Evolutionary conservation across 2,797 vertebrate species (phyloP), one percentile per base, ranked within the genome.

Genomic region (Capromys pilorides): DNA sequence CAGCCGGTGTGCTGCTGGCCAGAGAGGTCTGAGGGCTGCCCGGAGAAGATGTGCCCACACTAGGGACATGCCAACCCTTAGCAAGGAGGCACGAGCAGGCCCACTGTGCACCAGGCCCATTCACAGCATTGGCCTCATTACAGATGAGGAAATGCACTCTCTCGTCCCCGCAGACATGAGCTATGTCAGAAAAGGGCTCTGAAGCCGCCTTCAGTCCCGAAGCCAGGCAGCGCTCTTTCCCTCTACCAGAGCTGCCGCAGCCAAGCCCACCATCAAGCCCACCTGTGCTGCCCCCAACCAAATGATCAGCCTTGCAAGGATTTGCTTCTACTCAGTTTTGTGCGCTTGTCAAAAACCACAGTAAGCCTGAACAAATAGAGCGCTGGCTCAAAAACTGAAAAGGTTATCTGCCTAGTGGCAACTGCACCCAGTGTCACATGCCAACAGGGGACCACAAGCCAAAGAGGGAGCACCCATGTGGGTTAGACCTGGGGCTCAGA

Each of bases 121-220:
- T 31, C 49, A 13, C 5, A 10, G 18, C 1, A 36, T 5, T 26
- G 13, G 18, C 67, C 26, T 49, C 64, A 41, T 16, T 24, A 33
- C 81, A 41, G 75, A 31, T 24, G 26, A 67, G 49, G 77, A 95
- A 83, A 71, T 21, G 2, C 10, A 45, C 0, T 31, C 2, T 45
- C n/a, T 11, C 1, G n/a, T 79, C 61, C 57, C 13, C 49, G 57
- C n/a, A 11, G 21, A 4, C 14, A 24, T 41, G 21, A 19, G 39
- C 26, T 0, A 5, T 21, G 16, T 24, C 78, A 54, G 4, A 62
- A 21, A n/a, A 3, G 31, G 1, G 26, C 26, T 18, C 2, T 1
- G 66, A 33, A 45, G 28, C 61, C 4, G 1, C 28, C 59, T 81
- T 84, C 28, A 19, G 0, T 21, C 36, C 39, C 5, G 13, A 61